Base-by-base conservation (phyloP, 2,797 vertebrate species). In the Rallus crepitans region DNA sequence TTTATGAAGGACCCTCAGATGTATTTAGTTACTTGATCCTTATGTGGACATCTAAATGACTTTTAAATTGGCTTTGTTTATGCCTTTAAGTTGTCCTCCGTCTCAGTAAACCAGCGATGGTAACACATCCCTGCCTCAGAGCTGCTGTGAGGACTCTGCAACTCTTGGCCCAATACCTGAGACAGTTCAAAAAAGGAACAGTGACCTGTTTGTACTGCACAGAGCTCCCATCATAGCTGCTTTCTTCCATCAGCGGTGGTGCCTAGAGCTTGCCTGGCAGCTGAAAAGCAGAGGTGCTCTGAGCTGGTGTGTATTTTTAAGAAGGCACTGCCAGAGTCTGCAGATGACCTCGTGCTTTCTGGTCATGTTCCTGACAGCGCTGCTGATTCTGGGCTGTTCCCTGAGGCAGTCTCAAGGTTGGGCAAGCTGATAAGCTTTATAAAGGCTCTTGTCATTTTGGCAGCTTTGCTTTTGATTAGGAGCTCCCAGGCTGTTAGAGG, bases 381-480 rank as follows among this genome's bases (percentile, higher is more conserved):
- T 48, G 42, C 52, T 90, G 78, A 19, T 83, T 82, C 37, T 9
- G 1, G 64, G 71, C 72, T 93, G 0, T 89, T 93, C 71, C 60
- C 10, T 3, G 18, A 39, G 81, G 90, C 89, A 39, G 25, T 75
- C 87, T 87, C 81, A 77, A 77, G 86, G 86, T 94, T 78, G 35
- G 70, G 28, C 71, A 37, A 40, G n/a, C 86, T 82, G 90, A 90
- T 90, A 92, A 92, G 37, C 73, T 93, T 65, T 73, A 60, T 77
- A 81, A 80, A 68, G 48, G 37, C 64, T 80, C 77, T 75, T 53
- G 33, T 94, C 64, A 37, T 94, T 90, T 57, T 77, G 86, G 53
- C 66, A 90, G 75, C 60, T 64, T 35, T 86, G 28, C 66, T 93
- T 90, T 71, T 27, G 1, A 8, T 30, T 53, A 50, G 64, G 70